phyloP scores from a whole-genome alignment of 2,113 vertebrate genomes.

The Hypocryptadius cinnamomeus region DNA sequence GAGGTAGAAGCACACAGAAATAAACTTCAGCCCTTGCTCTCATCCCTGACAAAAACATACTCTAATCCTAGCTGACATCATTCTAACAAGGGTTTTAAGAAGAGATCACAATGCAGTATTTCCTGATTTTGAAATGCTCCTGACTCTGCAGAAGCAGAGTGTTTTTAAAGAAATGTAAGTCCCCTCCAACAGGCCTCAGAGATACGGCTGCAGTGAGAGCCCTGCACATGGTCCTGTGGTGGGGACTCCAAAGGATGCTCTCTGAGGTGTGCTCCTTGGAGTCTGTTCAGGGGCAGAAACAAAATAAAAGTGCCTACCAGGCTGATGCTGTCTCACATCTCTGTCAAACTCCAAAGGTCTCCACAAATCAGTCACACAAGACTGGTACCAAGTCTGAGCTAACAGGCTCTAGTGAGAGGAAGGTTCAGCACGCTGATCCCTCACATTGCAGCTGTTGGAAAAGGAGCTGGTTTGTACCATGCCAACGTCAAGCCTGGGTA shows the following conservation, averaged over 20 bases:
- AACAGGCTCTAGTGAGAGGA: neutral
- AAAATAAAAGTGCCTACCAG: neutral
- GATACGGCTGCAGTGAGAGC: neutral
- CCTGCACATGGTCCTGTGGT: neutral
- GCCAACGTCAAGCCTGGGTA: neutral
- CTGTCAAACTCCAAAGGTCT: neutral
- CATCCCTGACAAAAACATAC: neutral
- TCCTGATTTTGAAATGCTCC: neutral
- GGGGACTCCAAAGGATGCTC: neutral
- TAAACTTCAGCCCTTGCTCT: neutral
- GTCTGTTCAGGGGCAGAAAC: neutral
- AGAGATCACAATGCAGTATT: neutral
- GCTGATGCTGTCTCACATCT: neutral
- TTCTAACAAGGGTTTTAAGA: neutral
- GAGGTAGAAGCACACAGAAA: neutral
- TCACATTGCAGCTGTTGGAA: neutral
- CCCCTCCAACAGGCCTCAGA: neutral
- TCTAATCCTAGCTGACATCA: neutral
- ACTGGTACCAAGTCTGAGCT: neutral
- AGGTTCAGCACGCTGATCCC: neutral
- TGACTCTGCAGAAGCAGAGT: neutral
- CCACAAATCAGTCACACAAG: neutral
- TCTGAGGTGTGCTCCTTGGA: neutral
- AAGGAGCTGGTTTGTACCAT: neutral
- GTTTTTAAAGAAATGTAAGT: neutral